Evolutionary conservation across 1,140 invertebrate species (phyloP), one percentile per base, ranked within the genome.

Genomic region (Diuraphis noxia): DNA sequence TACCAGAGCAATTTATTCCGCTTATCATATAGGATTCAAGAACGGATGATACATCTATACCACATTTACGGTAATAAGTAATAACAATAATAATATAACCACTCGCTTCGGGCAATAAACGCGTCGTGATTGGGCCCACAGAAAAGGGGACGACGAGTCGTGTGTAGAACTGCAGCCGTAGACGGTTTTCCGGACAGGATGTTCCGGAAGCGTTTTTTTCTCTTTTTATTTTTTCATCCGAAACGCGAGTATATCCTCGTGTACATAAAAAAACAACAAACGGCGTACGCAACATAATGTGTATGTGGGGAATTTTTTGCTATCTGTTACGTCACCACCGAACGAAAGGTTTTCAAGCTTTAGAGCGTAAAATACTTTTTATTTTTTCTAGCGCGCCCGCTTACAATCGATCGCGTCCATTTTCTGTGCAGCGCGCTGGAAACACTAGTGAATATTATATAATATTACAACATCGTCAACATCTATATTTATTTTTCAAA

Each of bases 181-280:
- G 21, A 49, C 43, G 46, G 34, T 86, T 86, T 86, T 86, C 43
- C 84, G n/a, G 19, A 49, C 34, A 49, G 43, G 41, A 86, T 49
- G 84, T 21, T 36, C n/a, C 41, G 43, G 21, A 49, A 36, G 21
- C n/a, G 43, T 36, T 34, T 86, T n/a, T 49, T 49, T 86, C 2
- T 86, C 4, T 82, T 38, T 38, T 82, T 82, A 38, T 82, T 40
- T 82, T 82, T 82, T 40, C 23, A 38, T 41, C 38, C 25, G 40
- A 41, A 82, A 82, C 81, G 25, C 40, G 38, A 25, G 81, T 41
- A 82, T n/a, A 72, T 4, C 30, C 4, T n/a, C 56, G 56, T 72
- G 56, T 72, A 72, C n/a, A 72, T n/a, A 72, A 41, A 82, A 49
- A 82, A 82, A 82, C 40, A 82, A 40, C 40, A 40, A 82, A 82